Evolutionary conservation across 2,113 vertebrate genomes (phyloP).

Genomic region (Sander vitreus): DNA sequence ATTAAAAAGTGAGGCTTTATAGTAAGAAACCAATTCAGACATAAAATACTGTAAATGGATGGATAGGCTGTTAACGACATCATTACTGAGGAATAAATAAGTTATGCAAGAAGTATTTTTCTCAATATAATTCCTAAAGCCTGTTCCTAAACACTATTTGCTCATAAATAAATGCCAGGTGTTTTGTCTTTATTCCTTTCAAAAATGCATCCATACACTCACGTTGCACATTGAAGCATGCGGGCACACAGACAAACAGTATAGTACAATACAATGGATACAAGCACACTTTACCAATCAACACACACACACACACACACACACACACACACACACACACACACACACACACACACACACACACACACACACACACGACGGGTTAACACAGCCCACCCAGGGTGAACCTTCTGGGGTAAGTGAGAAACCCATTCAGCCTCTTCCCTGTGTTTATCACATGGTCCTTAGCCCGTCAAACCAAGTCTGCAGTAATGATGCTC

Average conservation of each 20-base stretch:
- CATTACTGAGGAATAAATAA: neutral
- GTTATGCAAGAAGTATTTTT: neutral
- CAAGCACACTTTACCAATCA: neutral
- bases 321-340: slow-evolving; percentile 3
- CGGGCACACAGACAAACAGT: neutral
- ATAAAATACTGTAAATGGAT: neutral
- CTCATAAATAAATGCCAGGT: neutral
- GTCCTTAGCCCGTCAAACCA: slow-evolving; percentile 49
- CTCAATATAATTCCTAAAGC: neutral
- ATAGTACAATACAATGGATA: neutral
- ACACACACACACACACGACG: neutral
- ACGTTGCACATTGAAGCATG: neutral
- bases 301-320: too few relatives aligned
- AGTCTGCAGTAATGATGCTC: slow-evolving; percentile 25
- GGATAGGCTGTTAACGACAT: neutral
- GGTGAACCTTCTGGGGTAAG: slow-evolving; percentile 23
- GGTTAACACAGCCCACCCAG: slow-evolving; percentile 47
- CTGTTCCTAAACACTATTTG: neutral
- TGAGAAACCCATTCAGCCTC: slow-evolving; percentile 52
- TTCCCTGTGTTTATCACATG: slow-evolving; percentile 58
- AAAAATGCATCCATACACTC: neutral
- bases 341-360: slow-evolving; percentile 7
- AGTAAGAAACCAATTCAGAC: neutral
- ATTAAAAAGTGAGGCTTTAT: slow-evolving; percentile 3
- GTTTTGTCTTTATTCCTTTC: neutral